Evolutionary conservation across 2,888 invertebrate genomes (phyloP), one percentile per base, ranked within the genome.

Genomic region (Odontocolon sp.): DNA sequence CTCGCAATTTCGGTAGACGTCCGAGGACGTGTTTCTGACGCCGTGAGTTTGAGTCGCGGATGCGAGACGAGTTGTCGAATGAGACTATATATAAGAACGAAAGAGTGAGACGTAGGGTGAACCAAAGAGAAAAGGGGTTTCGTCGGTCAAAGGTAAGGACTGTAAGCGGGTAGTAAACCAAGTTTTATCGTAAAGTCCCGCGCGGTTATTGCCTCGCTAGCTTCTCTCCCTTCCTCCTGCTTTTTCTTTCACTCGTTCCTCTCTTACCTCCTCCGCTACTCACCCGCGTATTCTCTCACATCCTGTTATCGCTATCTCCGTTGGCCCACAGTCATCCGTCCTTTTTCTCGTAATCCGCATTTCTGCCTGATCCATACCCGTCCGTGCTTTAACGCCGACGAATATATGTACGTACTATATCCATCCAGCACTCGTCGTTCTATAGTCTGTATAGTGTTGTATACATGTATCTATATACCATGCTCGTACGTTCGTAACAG

Each of bases 151-250:
- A 79, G 78, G 75, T 70, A 71, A 76, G 63, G 70, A 78, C 67
- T 74, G 59, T 71, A 69, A 76, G 75, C 66, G 45, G 77, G 82
- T 64, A 82, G 82, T 85, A 84, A 84, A 84, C 78, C 81, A 84
- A 85, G 82, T 85, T 85, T 83, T 80, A 80, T 82, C 82, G 80
- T 85, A 82, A 84, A 84, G 80, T 82, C 80, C 69, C 76, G 68
- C 63, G 66, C 52, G 38, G 76, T 78, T 78, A 77, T 78, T 76
- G 74, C 78, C 68, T 63, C 68, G 54, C 33, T 52, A 66, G 68
- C 69, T 21, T 18, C 45, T 56, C 45, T 26, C 31, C 28, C 67
- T 72, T 23, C 28, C 61, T 23, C 21, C 36, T 9, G 8, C 23
- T 26, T 26, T 68, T 42, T 26, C 54, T 36, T 42, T 66, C 31